Evolutionary conservation across 1,140 invertebrate species (phyloP).

Genomic region (Sarcophaga bullata): DNA sequence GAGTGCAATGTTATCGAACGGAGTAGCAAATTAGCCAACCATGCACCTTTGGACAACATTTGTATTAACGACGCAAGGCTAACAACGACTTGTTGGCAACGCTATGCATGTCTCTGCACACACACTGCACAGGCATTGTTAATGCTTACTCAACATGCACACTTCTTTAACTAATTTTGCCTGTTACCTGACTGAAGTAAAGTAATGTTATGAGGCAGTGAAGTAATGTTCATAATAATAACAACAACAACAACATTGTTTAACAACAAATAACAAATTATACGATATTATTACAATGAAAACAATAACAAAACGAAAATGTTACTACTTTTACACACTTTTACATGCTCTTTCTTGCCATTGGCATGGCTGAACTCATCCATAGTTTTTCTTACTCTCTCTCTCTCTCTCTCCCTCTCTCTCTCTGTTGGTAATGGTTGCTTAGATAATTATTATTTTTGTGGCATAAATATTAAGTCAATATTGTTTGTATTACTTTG

Average conservation of each 20-base stretch:
- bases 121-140: no score
- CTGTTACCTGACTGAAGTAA: no score
- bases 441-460: not conserved
- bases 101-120: not conserved
- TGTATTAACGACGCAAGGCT: not conserved
- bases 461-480: constrained; percentile 24
- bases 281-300: not conserved
- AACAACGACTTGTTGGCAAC: not conserved
- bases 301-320: not conserved
- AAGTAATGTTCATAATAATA: not conserved
- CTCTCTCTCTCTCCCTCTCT: not conserved
- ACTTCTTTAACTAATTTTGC: no score
- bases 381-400: not conserved
- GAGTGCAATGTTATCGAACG: constrained; percentile 1
- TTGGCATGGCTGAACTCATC: no score
- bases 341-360: no score
- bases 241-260: not conserved
- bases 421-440: not conserved
- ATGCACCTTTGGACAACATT: not conserved
- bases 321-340: no score
- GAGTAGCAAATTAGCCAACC: not conserved
- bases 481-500: not conserved
- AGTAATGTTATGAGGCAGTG: not conserved
- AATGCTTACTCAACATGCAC: no score
- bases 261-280: not conserved